Conservation (phyloP, 2,888 invertebrate species). For the Mactromeris polynyma region DNA sequence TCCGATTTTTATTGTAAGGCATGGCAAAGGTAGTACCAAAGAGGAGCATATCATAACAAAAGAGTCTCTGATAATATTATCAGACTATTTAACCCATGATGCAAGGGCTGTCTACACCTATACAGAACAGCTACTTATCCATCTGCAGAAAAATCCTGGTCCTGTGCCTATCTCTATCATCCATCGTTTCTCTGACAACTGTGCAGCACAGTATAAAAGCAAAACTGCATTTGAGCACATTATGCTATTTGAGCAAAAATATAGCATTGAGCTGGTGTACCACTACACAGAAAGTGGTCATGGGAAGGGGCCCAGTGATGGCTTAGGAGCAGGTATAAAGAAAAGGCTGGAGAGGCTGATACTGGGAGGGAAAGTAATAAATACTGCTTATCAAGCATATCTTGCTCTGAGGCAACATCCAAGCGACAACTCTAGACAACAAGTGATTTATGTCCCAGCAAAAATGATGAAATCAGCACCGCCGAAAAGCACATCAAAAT, state of each 20-base stretch:
- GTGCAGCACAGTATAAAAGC: background rate
- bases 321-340: background rate
- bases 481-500: too few species aligned
- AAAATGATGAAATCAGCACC: too few species aligned
- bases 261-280: background rate
- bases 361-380: too few species aligned
- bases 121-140: slow-evolving; percentile 44
- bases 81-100: slow-evolving; percentile 46
- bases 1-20: slow-evolving; percentile 51
- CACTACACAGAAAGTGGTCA: background rate
- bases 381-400: too few species aligned
- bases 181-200: background rate
- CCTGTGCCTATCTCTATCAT: too few species aligned
- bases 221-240: background rate
- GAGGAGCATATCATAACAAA: slow-evolving; percentile 42
- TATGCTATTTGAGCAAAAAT: background rate
- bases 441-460: too few species aligned
- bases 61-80: slow-evolving; percentile 52
- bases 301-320: background rate
- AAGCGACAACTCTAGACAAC: too few species aligned
- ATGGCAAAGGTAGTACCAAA: slow-evolving; percentile 39
- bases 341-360: background rate
- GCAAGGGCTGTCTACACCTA: slow-evolving; percentile 42
- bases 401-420: too few species aligned
- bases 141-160: slow-evolving; percentile 22